Evolutionary conservation across 1,140 invertebrate species (phyloP).

Genomic region (Whitmania pigra): DNA sequence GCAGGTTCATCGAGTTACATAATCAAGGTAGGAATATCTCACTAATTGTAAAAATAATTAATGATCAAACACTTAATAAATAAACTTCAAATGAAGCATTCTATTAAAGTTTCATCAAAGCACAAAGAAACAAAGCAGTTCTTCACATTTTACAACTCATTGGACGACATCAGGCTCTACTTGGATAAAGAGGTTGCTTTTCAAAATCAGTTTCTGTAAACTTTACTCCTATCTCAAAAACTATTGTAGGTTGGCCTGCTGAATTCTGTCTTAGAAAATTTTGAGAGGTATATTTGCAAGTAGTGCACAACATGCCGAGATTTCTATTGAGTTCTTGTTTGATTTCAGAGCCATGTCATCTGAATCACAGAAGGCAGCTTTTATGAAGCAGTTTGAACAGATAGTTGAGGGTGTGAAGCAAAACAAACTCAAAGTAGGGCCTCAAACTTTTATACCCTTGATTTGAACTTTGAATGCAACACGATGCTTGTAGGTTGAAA

Average conservation of each 20-base stretch:
- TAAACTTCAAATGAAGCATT: not conserved
- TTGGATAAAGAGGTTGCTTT: constrained; percentile 69
- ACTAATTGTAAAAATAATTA: not conserved
- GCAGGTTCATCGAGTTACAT: constrained; percentile 85
- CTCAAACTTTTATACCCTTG: constrained; percentile 10
- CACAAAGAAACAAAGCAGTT: constrained; percentile 94
- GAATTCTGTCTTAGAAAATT: constrained; percentile 86
- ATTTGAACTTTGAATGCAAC: constrained; percentile 16
- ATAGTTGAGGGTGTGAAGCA: constrained; percentile 72
- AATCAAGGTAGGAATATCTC: constrained; percentile 61
- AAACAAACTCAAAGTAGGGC: constrained; percentile 59
- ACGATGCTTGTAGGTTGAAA: constrained; percentile 33
- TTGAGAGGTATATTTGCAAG: constrained; percentile 58
- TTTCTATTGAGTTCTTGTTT: not conserved
- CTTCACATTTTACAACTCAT: constrained; percentile 85
- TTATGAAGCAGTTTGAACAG: constrained; percentile 70
- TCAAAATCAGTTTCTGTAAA: not conserved
- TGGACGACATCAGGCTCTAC: constrained; percentile 84
- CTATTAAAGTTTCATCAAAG: constrained; percentile 68
- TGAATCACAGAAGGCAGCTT: constrained; percentile 57
- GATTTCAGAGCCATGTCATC: constrained; percentile 43
- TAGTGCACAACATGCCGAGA: not conserved
- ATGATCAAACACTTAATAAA: not conserved
- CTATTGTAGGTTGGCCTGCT: constrained; percentile 50
- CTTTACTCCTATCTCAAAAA: constrained; percentile 10